Evolutionary conservation across 2,797 vertebrate species (phyloP).

Genomic region (Champsocephalus esox): DNA sequence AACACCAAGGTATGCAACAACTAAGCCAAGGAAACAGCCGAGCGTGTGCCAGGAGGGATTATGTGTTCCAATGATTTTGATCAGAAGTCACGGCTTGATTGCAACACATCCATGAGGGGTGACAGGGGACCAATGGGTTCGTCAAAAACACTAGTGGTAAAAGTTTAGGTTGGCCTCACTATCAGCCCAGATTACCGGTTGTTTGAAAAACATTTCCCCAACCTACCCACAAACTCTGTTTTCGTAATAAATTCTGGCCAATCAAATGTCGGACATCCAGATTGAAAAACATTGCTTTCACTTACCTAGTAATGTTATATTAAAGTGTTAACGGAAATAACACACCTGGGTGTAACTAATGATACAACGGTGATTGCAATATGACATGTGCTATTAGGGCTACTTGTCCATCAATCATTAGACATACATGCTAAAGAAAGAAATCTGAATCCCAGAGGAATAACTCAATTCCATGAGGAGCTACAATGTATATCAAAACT

Average conservation of each 20-base stretch:
- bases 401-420: neutral
- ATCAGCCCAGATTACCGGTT: conserved; percentile 74
- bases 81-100: conserved; percentile 46
- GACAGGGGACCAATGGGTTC: conserved; percentile 61
- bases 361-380: neutral
- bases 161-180: conserved; percentile 52
- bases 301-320: neutral
- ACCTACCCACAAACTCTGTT: conserved; percentile 14
- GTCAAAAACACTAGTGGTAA: conserved; percentile 80
- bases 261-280: neutral
- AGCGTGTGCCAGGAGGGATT: conserved; percentile 47
- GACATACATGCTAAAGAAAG: conserved; percentile 1
- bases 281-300: neutral
- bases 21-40: conserved; percentile 33
- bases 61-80: conserved; percentile 51
- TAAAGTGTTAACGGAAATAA: neutral
- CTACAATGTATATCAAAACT: conserved; percentile 23
- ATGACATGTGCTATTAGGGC: neutral
- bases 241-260: conserved; percentile 18
- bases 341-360: conserved; percentile 1
- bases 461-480: conserved; percentile 42
- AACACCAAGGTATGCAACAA: conserved; percentile 46
- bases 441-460: conserved; percentile 20
- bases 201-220: conserved; percentile 24
- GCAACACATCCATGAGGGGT: conserved; percentile 41